A percentile compares a stretch with the other conserved stretches of the same genome.
Evolutionary conservation across 1,140 invertebrate species (phyloP).

Genomic region (Drosophila kohkoa): DNA sequence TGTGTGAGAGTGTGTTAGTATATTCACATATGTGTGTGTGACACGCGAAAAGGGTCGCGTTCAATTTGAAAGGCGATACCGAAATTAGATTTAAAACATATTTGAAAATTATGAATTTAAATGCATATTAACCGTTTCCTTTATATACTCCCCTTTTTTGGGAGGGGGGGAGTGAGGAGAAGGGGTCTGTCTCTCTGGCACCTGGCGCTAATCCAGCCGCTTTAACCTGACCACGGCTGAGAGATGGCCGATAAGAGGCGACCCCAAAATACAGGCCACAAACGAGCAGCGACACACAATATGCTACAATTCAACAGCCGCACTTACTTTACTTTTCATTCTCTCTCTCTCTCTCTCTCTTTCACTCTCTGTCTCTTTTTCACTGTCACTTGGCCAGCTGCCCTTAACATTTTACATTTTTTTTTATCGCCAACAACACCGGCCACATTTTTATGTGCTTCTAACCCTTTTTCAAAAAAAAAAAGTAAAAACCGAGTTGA

Average conservation of each 20-base stretch:
- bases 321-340: background rate
- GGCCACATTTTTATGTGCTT: slow-evolving; percentile 43
- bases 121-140: slow-evolving; percentile 27
- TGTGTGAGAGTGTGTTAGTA: too few species aligned
- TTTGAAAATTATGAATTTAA: slow-evolving; percentile 26
- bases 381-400: slow-evolving; percentile 31
- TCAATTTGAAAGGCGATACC: too few species aligned
- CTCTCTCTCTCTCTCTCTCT: background rate
- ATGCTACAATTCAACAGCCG: slow-evolving; percentile 50
- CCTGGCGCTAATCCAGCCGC: slow-evolving; percentile 9
- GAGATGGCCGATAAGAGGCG: slow-evolving; percentile 14
- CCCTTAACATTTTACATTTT: slow-evolving; percentile 71
- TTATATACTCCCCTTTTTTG: too few species aligned
- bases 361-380: background rate
- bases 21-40: too few species aligned
- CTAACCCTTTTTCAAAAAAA: slow-evolving; percentile 58
- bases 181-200: background rate
- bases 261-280: slow-evolving; percentile 59
- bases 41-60: too few species aligned
- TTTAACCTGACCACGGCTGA: background rate
- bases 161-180: too few species aligned
- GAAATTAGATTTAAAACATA: too few species aligned
- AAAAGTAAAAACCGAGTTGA: slow-evolving; percentile 18
- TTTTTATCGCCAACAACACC: slow-evolving; percentile 69
- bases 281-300: slow-evolving; percentile 78